A percentile compares a stretch with the other conserved stretches of the same genome.
These are phyloP conservation scores for Oreochromis spilurus DNA, from an alignment of 2,113 vertebrate species.

Conservation along the genomic window DNA sequence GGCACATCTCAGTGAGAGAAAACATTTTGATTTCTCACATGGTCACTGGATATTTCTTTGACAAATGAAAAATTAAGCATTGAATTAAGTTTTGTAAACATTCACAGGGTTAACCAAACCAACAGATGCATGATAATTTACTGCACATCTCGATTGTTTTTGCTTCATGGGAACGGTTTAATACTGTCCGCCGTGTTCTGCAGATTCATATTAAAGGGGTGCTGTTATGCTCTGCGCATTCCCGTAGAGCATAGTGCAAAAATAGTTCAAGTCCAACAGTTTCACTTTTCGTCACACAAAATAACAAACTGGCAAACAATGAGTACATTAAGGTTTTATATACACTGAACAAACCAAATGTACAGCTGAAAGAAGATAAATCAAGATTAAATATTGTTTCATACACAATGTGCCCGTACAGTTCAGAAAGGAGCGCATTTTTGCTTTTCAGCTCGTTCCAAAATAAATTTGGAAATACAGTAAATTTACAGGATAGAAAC, in stretches of 20 bases:
- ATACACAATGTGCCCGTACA: neutral
- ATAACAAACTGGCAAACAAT: neutral
- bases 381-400: neutral
- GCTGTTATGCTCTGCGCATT: slow-evolving; percentile 32
- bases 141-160: neutral
- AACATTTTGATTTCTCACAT: neutral
- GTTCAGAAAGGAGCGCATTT: neutral
- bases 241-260: slow-evolving; percentile 71
- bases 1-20: neutral
- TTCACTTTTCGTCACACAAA: neutral
- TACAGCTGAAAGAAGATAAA: neutral
- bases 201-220: slow-evolving; percentile 73
- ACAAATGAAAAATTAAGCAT: neutral
- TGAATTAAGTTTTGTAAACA: neutral
- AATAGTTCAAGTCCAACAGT: slow-evolving; percentile 56
- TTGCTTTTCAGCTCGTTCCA: neutral
- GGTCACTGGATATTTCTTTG: neutral
- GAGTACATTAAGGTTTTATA: slow-evolving; percentile 6
- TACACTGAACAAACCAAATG: slow-evolving; percentile 26
- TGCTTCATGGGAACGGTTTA: neutral
- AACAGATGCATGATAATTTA: neutral
- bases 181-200: slow-evolving; percentile 1
- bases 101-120: neutral
- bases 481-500: neutral
- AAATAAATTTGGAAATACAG: neutral